phyloP scores from a whole-genome alignment of 1,140 invertebrate species.

The Diorhabda carinulata region DNA sequence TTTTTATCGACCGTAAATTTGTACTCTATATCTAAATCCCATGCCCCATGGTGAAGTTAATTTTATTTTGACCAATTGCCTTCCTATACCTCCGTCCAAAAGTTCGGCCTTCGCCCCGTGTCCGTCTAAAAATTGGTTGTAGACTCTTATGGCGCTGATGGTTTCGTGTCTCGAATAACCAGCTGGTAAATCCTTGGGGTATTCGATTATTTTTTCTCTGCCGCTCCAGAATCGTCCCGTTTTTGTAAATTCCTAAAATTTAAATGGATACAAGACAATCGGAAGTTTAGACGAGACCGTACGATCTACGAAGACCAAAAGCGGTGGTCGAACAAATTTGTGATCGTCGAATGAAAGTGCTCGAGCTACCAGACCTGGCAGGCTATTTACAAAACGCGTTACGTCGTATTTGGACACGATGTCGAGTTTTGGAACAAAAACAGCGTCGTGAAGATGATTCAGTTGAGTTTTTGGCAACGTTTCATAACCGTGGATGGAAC shows the following conservation, averaged over 20 bases:
- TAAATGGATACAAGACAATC: background rate
- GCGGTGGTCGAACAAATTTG: no score
- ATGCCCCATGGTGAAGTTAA: conserved; percentile 29
- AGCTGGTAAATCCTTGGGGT: conserved; percentile 27
- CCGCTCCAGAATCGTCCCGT: conserved; percentile 29
- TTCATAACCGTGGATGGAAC: no score
- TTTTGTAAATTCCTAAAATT: conserved; percentile 31
- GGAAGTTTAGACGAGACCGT: no score
- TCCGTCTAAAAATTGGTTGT: conserved; percentile 36
- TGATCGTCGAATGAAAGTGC: no score
- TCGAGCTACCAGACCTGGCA: no score
- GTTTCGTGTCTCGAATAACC: conserved; percentile 31
- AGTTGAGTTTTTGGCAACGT: no score
- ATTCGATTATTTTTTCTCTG: conserved; percentile 31
- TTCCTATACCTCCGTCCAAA: conserved; percentile 31
- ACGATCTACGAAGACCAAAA: no score
- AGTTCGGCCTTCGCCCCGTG: conserved; percentile 28
- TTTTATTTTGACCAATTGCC: conserved; percentile 32
- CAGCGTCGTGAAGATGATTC: no score
- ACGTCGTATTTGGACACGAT: no score
- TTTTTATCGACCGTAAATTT: conserved; percentile 35
- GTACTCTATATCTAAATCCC: conserved; percentile 34
- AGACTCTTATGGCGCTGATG: conserved; percentile 33
- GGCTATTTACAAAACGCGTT: no score
- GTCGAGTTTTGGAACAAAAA: no score